Evolutionary conservation across 2,113 vertebrate genomes (phyloP).

Genomic region (Chloropsis hardwickii): DNA sequence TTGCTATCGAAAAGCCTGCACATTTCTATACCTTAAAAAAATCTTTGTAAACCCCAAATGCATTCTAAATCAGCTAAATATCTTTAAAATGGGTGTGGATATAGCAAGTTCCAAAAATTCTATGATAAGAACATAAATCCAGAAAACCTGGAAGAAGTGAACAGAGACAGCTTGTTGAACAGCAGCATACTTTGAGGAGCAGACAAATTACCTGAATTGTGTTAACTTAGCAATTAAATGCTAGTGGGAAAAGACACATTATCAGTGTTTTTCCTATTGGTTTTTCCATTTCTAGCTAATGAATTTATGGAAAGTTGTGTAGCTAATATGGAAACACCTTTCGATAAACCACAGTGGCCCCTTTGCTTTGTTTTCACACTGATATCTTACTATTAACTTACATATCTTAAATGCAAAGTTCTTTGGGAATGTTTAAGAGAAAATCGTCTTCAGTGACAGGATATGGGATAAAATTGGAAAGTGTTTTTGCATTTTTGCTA

Average conservation of each 20-base stretch:
- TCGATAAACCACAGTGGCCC: neutral
- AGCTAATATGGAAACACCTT: neutral
- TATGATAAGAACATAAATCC: neutral
- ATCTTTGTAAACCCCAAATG: neutral
- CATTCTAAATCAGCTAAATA: neutral
- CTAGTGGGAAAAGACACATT: neutral
- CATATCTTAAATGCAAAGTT: neutral
- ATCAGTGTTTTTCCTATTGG: neutral
- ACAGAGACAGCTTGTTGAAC: neutral
- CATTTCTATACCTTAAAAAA: neutral
- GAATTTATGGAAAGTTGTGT: neutral
- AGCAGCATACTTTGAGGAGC: neutral
- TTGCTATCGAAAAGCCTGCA: neutral
- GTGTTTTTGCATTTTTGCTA: neutral
- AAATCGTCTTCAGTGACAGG: neutral
- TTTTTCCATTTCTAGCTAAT: neutral
- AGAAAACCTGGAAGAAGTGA: neutral
- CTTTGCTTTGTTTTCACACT: neutral
- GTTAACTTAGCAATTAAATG: neutral
- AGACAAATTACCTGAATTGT: neutral
- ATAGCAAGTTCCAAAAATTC: neutral
- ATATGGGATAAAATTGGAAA: neutral
- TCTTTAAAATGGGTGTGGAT: neutral
- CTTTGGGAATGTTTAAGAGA: neutral
- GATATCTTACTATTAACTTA: neutral